These are phyloP conservation scores for Protaetia brevitarsis DNA, from an alignment of 1,140 invertebrate genomes.

Conservation along the genomic window DNA sequence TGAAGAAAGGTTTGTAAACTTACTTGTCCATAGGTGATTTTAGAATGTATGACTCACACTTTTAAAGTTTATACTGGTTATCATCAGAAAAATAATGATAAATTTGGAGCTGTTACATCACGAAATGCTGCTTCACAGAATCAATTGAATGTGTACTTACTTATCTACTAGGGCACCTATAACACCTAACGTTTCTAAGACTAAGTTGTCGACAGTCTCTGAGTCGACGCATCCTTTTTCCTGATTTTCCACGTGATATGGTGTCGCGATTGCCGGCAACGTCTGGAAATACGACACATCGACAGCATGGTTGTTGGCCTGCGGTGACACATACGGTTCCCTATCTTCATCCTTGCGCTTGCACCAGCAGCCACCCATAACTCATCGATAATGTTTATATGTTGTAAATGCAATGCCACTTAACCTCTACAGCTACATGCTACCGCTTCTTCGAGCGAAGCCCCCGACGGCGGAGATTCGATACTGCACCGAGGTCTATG, in stretches of 20 bases:
- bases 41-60: no score
- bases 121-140: background rate
- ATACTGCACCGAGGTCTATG: conserved; percentile 24
- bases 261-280: conserved; percentile 37
- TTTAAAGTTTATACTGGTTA: no score
- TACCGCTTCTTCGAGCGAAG: background rate
- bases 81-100: no score
- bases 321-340: conserved; percentile 45
- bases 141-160: conserved; percentile 52
- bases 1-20: no score
- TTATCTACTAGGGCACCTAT: conserved; percentile 82
- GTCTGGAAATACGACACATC: conserved; percentile 34
- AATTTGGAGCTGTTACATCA: no score
- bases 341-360: conserved; percentile 55
- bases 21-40: no score
- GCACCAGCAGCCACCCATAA: conserved; percentile 64
- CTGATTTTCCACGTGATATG: conserved; percentile 35
- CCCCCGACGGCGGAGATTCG: background rate
- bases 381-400: conserved; percentile 25
- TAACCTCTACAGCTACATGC: background rate
- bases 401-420: background rate
- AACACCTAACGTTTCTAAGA: conserved; percentile 74
- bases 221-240: conserved; percentile 48
- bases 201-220: conserved; percentile 64
- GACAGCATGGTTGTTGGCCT: conserved; percentile 44